These are phyloP conservation scores for Aptenodytes forsteri DNA, from an alignment of 2,113 vertebrate species.

Conservation along the genomic window DNA sequence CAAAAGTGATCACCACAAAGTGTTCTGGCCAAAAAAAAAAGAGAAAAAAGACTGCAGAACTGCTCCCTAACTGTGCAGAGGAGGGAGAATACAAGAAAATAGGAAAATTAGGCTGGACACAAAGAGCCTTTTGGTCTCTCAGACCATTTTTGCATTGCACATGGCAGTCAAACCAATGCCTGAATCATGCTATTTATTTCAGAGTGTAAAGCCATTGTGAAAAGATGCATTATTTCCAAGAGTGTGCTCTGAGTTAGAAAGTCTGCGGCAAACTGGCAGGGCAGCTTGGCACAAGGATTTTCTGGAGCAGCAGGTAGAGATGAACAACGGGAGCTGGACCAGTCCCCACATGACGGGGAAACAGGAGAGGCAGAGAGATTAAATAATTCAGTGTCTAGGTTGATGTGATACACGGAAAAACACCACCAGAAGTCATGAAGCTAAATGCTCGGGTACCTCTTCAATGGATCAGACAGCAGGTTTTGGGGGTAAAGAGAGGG, in stretches of 20 bases:
- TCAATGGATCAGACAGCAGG: background rate
- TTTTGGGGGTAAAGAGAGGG: background rate
- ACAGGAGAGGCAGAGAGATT: slow-evolving; percentile 7
- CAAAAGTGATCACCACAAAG: background rate
- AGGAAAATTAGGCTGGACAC: slow-evolving; percentile 9
- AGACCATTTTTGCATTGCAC: slow-evolving; percentile 14
- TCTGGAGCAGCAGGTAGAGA: slow-evolving; percentile 63
- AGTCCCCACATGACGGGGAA: background rate
- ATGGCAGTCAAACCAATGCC: slow-evolving; percentile 41
- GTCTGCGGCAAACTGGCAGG: slow-evolving; percentile 16
- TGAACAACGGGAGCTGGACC: slow-evolving; percentile 32
- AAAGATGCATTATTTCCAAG: slow-evolving; percentile 39
- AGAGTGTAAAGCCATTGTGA: slow-evolving; percentile 65
- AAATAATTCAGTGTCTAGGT: slow-evolving; percentile 21
- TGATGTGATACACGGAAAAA: background rate
- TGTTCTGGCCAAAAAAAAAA: background rate
- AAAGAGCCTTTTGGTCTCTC: slow-evolving; percentile 46
- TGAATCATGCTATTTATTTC: slow-evolving; percentile 62
- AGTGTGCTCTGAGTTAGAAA: slow-evolving; percentile 2
- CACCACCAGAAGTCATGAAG: background rate
- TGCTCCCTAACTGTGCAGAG: background rate
- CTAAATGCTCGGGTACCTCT: background rate
- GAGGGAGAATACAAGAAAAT: background rate
- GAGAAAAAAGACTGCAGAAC: background rate
- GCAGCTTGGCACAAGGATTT: slow-evolving; percentile 27